These are phyloP conservation scores for Dastarcus helophoroides DNA, from an alignment of 2,888 invertebrate species.

Conservation along the genomic window DNA sequence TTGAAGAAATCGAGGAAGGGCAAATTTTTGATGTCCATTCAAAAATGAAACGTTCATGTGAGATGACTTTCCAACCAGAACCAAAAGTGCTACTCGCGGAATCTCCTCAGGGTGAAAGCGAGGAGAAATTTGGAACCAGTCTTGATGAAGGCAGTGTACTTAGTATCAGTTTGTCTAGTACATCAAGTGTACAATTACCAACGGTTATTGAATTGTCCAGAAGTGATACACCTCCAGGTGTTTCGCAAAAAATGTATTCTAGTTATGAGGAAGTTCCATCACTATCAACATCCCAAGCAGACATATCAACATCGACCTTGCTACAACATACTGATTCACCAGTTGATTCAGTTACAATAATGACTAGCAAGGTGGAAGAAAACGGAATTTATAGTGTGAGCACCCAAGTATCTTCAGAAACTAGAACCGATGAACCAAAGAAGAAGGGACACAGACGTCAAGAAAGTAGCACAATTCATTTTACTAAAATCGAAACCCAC, in stretches of 20 bases:
- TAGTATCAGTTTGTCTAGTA: constrained; percentile 47
- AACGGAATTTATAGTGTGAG: constrained; percentile 41
- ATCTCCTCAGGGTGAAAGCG: constrained; percentile 41
- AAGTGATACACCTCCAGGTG: constrained; percentile 36
- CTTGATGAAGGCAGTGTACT: constrained; percentile 47
- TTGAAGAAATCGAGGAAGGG: too few species aligned
- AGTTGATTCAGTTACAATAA: constrained; percentile 41
- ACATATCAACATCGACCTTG: constrained; percentile 35
- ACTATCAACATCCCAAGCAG: constrained; percentile 24
- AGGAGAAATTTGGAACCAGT: constrained; percentile 44
- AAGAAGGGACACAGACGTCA: constrained; percentile 44
- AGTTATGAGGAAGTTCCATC: constrained; percentile 34
- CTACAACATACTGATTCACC: constrained; percentile 23
- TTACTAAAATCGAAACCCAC: too few species aligned
- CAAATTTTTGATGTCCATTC: constrained; percentile 47
- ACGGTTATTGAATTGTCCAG: constrained; percentile 38
- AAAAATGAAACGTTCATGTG: constrained; percentile 77
- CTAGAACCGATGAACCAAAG: constrained; percentile 25
- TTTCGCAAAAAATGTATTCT: constrained; percentile 37
- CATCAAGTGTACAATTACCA: constrained; percentile 39
- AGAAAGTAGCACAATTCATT: constrained; percentile 43
- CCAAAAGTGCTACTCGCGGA: constrained; percentile 36
- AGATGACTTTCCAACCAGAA: constrained; percentile 76
- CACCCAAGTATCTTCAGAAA: constrained; percentile 45
- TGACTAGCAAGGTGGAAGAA: constrained; percentile 39